A percentile compares a stretch with the other conserved stretches of the same genome.
Evolutionary conservation across 2,797 vertebrate genomes (phyloP).

Genomic region (Galaxias olidus): DNA sequence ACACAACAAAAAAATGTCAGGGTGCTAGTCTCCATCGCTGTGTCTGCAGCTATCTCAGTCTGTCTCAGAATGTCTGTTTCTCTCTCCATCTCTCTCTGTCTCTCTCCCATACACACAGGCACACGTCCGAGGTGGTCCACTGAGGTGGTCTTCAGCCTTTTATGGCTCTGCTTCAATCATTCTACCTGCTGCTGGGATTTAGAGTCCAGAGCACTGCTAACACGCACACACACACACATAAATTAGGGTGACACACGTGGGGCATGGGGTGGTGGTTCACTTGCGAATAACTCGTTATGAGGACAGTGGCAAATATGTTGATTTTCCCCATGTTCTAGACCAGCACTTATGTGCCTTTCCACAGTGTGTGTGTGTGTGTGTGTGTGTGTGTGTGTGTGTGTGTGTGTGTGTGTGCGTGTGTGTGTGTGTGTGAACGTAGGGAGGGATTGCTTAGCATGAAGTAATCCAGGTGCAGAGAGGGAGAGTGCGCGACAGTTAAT

Average conservation of each 20-base stretch:
- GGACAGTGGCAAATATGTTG: conserved; percentile 8
- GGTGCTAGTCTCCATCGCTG: no score
- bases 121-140: conserved; percentile 65
- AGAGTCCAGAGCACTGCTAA: conserved; percentile 37
- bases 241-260: no score
- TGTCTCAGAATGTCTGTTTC: neutral
- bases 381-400: conserved; percentile 3
- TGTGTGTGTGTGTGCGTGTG: conserved; percentile 5
- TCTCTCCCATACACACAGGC: conserved; percentile 28
- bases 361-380: neutral
- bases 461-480: conserved; percentile 63
- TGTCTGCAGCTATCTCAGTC: no score
- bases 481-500: conserved; percentile 56
- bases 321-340: no score
- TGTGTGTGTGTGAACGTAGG: neutral
- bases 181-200: conserved; percentile 62
- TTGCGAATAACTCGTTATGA: neutral
- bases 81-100: conserved; percentile 1
- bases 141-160: conserved; percentile 72
- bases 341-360: no score
- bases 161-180: conserved; percentile 63
- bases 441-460: conserved; percentile 39
- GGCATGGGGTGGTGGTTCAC: neutral
- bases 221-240: neutral
- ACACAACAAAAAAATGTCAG: conserved; percentile 6